phyloP scores from a whole-genome alignment of 2,113 vertebrate genomes.

The Notechis scutatus region DNA sequence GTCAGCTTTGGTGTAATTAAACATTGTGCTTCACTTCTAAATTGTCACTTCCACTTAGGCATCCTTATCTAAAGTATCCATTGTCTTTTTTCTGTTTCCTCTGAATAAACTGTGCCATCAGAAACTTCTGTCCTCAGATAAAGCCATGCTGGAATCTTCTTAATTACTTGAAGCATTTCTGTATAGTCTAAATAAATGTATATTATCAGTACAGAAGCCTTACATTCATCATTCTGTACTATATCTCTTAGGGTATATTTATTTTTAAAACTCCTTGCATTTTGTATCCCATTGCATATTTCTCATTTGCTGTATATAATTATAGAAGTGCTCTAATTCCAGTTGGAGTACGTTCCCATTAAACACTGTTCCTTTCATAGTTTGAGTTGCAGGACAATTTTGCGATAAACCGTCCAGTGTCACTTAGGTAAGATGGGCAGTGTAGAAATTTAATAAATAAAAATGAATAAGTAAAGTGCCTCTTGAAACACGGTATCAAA shows the following conservation, averaged over 20 bases:
- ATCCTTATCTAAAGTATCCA: not conserved
- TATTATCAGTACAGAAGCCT: not conserved
- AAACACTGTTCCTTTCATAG: not conserved
- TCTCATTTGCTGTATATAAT: not conserved
- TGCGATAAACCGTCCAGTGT: not conserved
- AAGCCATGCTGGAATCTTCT: not conserved
- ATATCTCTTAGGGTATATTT: not conserved
- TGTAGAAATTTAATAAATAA: not conserved
- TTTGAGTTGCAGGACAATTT: not conserved
- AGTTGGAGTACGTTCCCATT: not conserved
- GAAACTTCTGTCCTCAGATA: not conserved
- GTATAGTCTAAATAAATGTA: not conserved
- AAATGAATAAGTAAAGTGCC: not conserved
- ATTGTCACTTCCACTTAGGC: constrained; percentile 27
- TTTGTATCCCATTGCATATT: not conserved
- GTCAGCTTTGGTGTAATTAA: constrained; percentile 3
- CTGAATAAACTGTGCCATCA: not conserved
- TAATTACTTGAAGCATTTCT: not conserved
- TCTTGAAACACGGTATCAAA: not conserved
- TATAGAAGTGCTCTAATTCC: not conserved
- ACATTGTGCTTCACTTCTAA: constrained; percentile 19
- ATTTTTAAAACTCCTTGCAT: not conserved
- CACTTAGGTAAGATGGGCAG: not conserved
- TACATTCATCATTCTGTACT: not conserved
- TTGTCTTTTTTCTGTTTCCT: constrained; percentile 5